A percentile compares a stretch with the other conserved stretches of the same genome.
These are phyloP conservation scores for Heliothis subflexa DNA, from an alignment of 1,140 invertebrate genomes.

Conservation along the genomic window DNA sequence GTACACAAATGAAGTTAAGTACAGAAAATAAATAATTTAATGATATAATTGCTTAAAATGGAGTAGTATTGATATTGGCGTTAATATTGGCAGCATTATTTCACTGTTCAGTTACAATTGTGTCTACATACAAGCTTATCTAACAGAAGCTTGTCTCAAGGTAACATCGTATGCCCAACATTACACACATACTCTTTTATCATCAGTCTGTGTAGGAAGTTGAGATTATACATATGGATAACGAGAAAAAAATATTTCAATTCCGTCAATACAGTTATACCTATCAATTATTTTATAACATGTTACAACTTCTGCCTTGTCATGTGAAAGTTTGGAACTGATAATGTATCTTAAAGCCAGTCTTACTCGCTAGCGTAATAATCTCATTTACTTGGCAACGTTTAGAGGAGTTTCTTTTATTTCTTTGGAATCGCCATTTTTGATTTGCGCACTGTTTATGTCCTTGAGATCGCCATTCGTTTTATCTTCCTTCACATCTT, in stretches of 20 bases:
- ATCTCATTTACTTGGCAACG: slow-evolving; percentile 50
- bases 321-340: slow-evolving; percentile 20
- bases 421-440: slow-evolving; percentile 63
- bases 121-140: not conserved
- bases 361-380: not conserved
- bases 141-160: not conserved
- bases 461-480: slow-evolving; percentile 66
- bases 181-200: not conserved
- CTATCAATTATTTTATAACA: slow-evolving; percentile 16
- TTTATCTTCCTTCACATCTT: slow-evolving; percentile 63
- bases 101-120: not conserved
- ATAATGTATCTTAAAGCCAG: slow-evolving; percentile 10
- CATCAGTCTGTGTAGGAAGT: not conserved
- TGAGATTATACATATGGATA: not conserved
- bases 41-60: slow-evolving; percentile 7
- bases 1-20: slow-evolving; percentile 2
- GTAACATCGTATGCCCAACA: not conserved
- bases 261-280: slow-evolving; percentile 17
- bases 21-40: slow-evolving; percentile 27
- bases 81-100: not conserved
- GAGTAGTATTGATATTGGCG: not conserved
- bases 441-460: slow-evolving; percentile 60
- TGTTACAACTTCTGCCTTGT: slow-evolving; percentile 14
- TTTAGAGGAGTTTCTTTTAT: slow-evolving; percentile 72
- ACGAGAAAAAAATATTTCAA: slow-evolving; percentile 14